A percentile compares a stretch with the other conserved stretches of the same genome.
Conservation (phyloP, 1,140 invertebrate genomes). For the Elysia chlorotica region DNA sequence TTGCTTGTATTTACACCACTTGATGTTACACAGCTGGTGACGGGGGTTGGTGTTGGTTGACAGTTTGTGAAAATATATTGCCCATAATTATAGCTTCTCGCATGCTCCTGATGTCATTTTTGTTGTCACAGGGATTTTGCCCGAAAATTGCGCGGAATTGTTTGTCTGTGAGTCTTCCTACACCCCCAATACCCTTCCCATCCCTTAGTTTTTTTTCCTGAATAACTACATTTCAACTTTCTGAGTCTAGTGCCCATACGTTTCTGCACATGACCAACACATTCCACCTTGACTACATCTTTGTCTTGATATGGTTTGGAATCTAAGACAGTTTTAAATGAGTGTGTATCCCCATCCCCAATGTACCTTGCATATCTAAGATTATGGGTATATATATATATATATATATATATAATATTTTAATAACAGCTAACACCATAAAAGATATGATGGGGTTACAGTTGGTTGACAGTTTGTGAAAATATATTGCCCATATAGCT, state of each 20-base stretch:
- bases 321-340: conserved; percentile 4
- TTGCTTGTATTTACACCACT: not conserved
- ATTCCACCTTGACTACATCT: conserved; percentile 4
- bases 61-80: conserved; percentile 9
- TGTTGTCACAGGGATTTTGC: conserved; percentile 19
- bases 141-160: conserved; percentile 20
- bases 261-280: conserved; percentile 28
- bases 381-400: too few relatives aligned
- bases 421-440: too few relatives aligned
- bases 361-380: conserved; percentile 14
- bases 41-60: not conserved
- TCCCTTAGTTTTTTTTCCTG: conserved; percentile 15
- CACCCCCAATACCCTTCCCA: conserved; percentile 17
- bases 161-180: conserved; percentile 11
- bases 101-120: conserved; percentile 7
- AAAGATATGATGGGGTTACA: too few relatives aligned
- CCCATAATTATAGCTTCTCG: not conserved
- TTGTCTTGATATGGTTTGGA: conserved; percentile 21
- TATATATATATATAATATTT: too few relatives aligned
- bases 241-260: conserved; percentile 23
- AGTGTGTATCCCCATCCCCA: conserved; percentile 21
- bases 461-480: conserved; percentile 8
- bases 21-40: not conserved
- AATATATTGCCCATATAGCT: conserved; percentile 5
- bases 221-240: not conserved